Base-by-base conservation (phyloP, 2,797 vertebrate genomes). In the Steatocranus sp. region DNA sequence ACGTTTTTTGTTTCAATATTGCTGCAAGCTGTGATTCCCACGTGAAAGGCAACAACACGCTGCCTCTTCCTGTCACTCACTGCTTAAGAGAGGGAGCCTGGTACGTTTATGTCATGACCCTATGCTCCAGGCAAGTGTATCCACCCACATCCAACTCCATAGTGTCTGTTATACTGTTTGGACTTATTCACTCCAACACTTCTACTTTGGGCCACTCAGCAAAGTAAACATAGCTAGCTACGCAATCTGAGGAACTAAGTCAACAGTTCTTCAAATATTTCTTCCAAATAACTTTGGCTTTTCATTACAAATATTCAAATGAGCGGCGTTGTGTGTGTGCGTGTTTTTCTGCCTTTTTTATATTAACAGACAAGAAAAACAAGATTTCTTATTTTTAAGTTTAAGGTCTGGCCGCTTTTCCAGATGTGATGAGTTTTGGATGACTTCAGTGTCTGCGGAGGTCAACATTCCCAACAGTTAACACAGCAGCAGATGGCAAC, bases 21-120 rank as follows among this genome's bases (percentile, higher is more conserved):
- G 95, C 95, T 96, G 94, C 97, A 97, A 98, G 96, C 97, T 97
- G 97, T 96, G 97, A 97, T 98, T 98, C 97, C 97, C 98, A 98
- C 90, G 97, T 98, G 97, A 98, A 99, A 97, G 95, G 95, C 97
- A 97, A 96, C 96, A 95, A 92, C 92, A 92, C 94, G 93, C 96
- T 97, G 97, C 97, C 97, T 97, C 95, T 95, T 95, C 93, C 96
- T 97, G 97, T 97, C 98, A 98, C 97, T 99, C 97, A 98, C 90
- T 83, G 30, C 91, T 93, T 93, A 96, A 96, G 96, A 95, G 96
- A 95, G 93, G 95, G 95, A 94, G 93, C 90, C 89, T 93, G 96
- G 96, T 97, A 98, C 97, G 96, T 95, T 90, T 94, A 84, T 96
- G 97, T 96, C 96, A 87, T 73, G 97, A 97, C 97, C 97, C 96